Percentiles rank a stretch among this genome's conserved stretches.
phyloP scores from a whole-genome alignment of 2,797 vertebrate genomes.

The Clarias fuscus region DNA sequence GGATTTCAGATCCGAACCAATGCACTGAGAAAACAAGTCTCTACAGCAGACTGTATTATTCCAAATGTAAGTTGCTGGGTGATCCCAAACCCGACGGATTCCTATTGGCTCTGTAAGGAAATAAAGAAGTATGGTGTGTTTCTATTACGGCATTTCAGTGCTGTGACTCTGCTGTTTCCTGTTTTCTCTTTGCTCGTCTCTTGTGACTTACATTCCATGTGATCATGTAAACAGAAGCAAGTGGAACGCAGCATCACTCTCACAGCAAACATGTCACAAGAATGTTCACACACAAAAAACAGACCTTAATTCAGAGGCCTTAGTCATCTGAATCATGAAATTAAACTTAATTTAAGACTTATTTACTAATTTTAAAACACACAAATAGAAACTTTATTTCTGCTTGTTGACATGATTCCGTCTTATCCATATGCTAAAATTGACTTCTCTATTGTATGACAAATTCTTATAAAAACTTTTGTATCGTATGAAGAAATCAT shows the following conservation, averaged over 20 bases:
- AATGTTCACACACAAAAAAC: conserved; percentile 1
- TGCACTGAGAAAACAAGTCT: background rate
- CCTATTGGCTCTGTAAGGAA: background rate
- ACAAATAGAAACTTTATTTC: background rate
- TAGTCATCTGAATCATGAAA: background rate
- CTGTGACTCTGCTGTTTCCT: conserved; percentile 9
- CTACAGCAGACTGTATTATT: background rate
- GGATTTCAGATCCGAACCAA: background rate
- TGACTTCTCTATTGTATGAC: background rate
- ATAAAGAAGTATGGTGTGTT: background rate
- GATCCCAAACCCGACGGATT: background rate
- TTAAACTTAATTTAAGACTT: background rate
- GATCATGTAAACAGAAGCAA: conserved; percentile 42
- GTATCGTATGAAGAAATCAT: background rate
- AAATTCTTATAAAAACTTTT: background rate
- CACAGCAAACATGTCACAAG: background rate
- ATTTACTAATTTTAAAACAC: conserved; percentile 6
- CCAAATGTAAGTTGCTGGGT: background rate
- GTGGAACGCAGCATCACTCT: conserved; percentile 13
- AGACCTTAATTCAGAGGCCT: background rate
- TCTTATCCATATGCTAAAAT: background rate
- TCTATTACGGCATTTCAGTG: background rate
- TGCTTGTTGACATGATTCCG: background rate
- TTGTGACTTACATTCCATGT: conserved; percentile 35
- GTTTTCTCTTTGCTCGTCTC: conserved; percentile 9